Evolutionary conservation across 1,140 invertebrate species (phyloP), one percentile per base, ranked within the genome.

Genomic region (Drosophila triauraria): DNA sequence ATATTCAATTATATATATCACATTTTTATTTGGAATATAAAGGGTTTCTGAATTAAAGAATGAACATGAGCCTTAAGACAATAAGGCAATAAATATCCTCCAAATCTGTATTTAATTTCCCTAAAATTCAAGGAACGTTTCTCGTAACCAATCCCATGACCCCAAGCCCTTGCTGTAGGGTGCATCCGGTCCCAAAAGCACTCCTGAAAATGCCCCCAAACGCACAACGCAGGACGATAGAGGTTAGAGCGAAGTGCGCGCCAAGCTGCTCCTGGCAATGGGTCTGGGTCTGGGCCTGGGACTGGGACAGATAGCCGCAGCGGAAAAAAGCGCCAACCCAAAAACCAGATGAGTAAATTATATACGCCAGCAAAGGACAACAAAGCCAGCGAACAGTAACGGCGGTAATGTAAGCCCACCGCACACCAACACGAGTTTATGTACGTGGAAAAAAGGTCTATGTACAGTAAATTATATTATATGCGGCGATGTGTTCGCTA

Each of bases 401-500:
- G n/a, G 42, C 67, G 50, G 43, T 43, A 76, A 75, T 72, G 53
- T 59, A 75, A 48, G 46, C 70, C 44, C 59, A 30, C 25, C 53
- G 51, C 72, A 42, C 51, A 63, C 20, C 57, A 8, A 58, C 32
- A 40, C 42, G 35, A 76, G 27, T 35, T 40, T 35, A 70, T 71
- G 20, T 58, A 32, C 27, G 53, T 35, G 75, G 60, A 81, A 87
- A 78, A 67, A 90, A 81, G 84, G 85, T 81, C 78, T 84, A 88
- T 88, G 81, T 88, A 88, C 84, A 88, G 84, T 88, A 88, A 88
- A 88, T 90, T 88, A 88, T 90, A 88, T 90, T 90, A 88, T 84
- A 88, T 88, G 85, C 85, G 67, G 75, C 85, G 59, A 75, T 84
- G 81, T 88, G 85, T 88, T 80, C 78, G 84, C 85, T 88, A 88